Evolutionary conservation across 2,113 vertebrate species (phyloP), one percentile per base, ranked within the genome.

Genomic region (Lutjanus erythropterus): DNA sequence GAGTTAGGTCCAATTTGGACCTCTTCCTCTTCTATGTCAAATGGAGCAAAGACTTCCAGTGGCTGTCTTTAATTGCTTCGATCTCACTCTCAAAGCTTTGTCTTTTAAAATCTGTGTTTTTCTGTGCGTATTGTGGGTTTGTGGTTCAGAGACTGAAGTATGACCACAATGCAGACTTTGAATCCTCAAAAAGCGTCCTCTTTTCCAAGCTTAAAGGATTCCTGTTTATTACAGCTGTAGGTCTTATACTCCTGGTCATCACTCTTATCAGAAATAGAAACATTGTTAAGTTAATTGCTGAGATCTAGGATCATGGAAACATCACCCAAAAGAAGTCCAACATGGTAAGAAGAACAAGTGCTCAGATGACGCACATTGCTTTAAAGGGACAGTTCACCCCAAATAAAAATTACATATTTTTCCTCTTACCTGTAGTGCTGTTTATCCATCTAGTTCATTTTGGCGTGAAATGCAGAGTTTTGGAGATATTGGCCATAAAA

Each of bases 71-170:
- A 71, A 78, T 77, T 25, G 65, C 46, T 56, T 69, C 16, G 0
- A 52, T 72, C 29, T 71, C 31, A 3, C 65, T 68, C 23, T 23
- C 41, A 73, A 33, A 78, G 33, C 56, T 58, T 78, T 68, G 62
- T 14, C 59, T 80, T 25, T 66, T 49, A 37, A 29, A 47, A 9
- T 60, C 50, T 59, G n/a, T 25, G 6, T 62, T 52, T 29, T 31
- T 49, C 15, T 29, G 23, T 18, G 3, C 29, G 31, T 25, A 33
- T 25, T 18, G 19, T 55, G 50, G 44, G 12, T 61, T 31, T 47
- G 14, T 60, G 21, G 19, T 31, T 44, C 9, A 55, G 19, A 39
- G 33, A 55, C 71, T 9, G 16, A 70, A 50, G 27, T 58, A 8
- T 47, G 33, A n/a, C 5, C 18, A 27, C n/a, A 19, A 6, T 4